phyloP scores from a whole-genome alignment of 2,797 vertebrate species.

The Rallus crepitans region DNA sequence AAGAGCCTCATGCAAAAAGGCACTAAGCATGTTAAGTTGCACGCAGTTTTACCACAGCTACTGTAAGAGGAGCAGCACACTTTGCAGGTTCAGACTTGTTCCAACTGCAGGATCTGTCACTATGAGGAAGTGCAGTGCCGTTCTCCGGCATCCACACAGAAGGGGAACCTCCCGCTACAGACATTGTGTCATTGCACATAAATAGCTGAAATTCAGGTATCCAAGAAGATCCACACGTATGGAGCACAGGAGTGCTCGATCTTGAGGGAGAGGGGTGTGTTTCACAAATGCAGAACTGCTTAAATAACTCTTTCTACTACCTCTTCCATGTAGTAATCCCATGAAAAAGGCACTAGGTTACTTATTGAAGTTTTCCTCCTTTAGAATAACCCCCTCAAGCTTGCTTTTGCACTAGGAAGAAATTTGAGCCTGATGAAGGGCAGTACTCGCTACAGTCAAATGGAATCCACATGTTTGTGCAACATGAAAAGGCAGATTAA shows the following conservation, averaged over 20 bases:
- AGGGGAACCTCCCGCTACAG: neutral
- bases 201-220: neutral
- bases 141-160: neutral
- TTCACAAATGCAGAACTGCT: neutral
- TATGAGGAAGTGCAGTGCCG: neutral
- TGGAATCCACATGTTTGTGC: conserved; percentile 52
- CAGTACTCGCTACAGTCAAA: conserved; percentile 49
- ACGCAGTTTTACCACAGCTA: neutral
- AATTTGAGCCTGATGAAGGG: conserved; percentile 56
- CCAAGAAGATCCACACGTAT: neutral
- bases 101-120: neutral
- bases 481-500: conserved; percentile 56
- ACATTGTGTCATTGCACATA: neutral
- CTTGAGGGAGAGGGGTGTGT: neutral
- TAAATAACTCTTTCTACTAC: neutral
- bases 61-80: neutral
- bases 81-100: neutral
- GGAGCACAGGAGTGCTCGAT: neutral
- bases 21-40: neutral
- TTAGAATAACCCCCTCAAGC: conserved; percentile 11
- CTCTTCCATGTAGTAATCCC: neutral
- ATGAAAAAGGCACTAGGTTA: neutral
- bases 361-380: conserved; percentile 12
- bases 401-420: conserved; percentile 43
- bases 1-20: neutral